Base-by-base conservation (phyloP, 2,797 vertebrate genomes). In the Sebastes dallii region DNA sequence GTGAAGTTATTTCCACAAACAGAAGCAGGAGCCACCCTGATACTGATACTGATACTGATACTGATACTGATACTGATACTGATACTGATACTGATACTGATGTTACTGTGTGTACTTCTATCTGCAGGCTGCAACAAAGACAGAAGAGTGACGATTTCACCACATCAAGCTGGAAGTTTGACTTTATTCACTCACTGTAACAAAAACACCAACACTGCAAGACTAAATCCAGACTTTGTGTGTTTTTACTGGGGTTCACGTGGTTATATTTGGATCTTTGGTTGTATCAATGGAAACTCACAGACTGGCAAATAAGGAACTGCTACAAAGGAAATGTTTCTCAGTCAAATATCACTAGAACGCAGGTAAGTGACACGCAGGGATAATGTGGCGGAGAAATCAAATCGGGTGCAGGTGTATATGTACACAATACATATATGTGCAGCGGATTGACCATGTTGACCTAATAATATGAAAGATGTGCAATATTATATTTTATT, bases 81-180 rank as follows among this genome's bases (percentile, higher is more conserved):
- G 29, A 30, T 32, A 32, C 30, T 22, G 36, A 42, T 29, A 25
- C 59, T 67, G 12, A 42, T 29, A 25, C 59, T 69, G 12, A 12
- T 34, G 3, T 50, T 22, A 18, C 29, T 71, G 52, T 65, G 2
- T 82, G 1, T 66, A 1, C 13, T 71, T 82, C 55, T 20, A n/a
- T 81, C 46, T 80, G 39, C 84, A 95, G 92, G 75, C 62, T 67
- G 60, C 83, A 69, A 58, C 81, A 69, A 82, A 88, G 75, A 78
- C 46, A n/a, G 90, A 94, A 59, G 93, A 95, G 62, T 95, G 90
- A 74, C 1, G 6, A 5, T 29, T 46, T 62, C 11, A 1, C 34
- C 2, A 3, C 69, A 12, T 62, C 59, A 11, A 27, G 1, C 24
- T 69, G 30, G 59, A 88, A n/a, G 30, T 77, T 42, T 69, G 59